These are phyloP conservation scores for Orius insidiosus DNA, from an alignment of 1,140 invertebrate genomes.

Conservation along the genomic window DNA sequence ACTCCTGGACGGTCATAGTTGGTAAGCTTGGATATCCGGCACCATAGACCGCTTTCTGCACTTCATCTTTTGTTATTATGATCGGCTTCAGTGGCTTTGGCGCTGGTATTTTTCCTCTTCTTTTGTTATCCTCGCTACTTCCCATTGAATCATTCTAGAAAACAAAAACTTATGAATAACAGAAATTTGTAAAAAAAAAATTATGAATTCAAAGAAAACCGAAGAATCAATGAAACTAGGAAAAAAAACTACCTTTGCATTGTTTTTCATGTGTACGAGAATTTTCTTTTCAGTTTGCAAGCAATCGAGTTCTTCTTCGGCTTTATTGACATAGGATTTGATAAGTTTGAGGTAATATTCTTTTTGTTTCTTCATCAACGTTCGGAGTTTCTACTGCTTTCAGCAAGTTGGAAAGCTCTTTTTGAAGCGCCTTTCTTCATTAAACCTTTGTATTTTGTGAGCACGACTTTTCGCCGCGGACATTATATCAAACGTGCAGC, in stretches of 20 bases:
- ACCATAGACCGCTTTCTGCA: slow-evolving; percentile 88
- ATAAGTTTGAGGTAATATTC: slow-evolving; percentile 66
- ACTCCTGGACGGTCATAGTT: slow-evolving; percentile 83
- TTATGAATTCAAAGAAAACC: too few relatives aligned
- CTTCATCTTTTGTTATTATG: slow-evolving; percentile 77
- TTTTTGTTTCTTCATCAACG: slow-evolving; percentile 60
- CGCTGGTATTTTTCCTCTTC: slow-evolving; percentile 17
- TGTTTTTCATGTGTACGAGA: slow-evolving; percentile 47
- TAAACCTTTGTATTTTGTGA: slow-evolving; percentile 64
- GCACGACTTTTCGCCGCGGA: slow-evolving; percentile 30
- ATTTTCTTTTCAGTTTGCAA: slow-evolving; percentile 54
- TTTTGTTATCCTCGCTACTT: slow-evolving; percentile 14
- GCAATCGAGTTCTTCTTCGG: slow-evolving; percentile 59
- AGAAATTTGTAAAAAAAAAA: neutral
- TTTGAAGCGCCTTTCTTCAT: slow-evolving; percentile 57
- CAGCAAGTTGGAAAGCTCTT: slow-evolving; percentile 31
- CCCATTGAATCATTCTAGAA: slow-evolving; percentile 8
- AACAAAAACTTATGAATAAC: neutral
- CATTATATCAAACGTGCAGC: too few relatives aligned
- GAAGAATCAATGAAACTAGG: too few relatives aligned
- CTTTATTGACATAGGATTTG: slow-evolving; percentile 52
- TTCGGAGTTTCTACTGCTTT: slow-evolving; percentile 26
- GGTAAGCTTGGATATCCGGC: slow-evolving; percentile 87
- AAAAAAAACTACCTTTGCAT: slow-evolving; percentile 26
- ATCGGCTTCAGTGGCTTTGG: slow-evolving; percentile 61